Evolutionary conservation across 2,888 invertebrate species (phyloP), one percentile per base, ranked within the genome.

Genomic region (Frankliniella fusca): DNA sequence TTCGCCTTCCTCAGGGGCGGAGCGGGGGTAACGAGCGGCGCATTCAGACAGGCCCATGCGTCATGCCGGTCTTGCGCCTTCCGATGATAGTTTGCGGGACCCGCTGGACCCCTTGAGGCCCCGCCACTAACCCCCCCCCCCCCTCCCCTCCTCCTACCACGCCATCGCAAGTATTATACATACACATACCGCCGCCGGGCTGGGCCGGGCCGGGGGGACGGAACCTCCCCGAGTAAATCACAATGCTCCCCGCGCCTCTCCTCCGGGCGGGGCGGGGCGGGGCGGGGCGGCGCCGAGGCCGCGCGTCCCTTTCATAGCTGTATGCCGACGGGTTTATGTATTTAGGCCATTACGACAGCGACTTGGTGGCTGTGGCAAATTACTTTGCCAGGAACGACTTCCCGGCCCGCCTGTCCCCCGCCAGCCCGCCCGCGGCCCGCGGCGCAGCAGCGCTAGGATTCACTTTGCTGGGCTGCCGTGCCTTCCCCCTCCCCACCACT

Each of bases 151-250:
- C 61, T 18, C n/a, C 18, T 18, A 18, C 61, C 18, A 20, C 61
- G 61, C 61, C 61, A 7, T 18, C 70, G 27, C 70, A 76, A 76
- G 70, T 76, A 76, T 76, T 76, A 76, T 76, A 76, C 70, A 76
- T 76, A 8, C 70, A 76, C 70, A 76, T 76, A 27, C 70, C 70
- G 70, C 23, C 23, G 70, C 27, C 70, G 70, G 27, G 12, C 23
- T 11, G 70, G 9, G 70, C 23, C 27, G 23, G 70, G 70, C 23
- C 27, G 70, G 23, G 70, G 27, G 23, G 70, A 76, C 70, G 70
- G 70, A 76, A 76, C 70, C 70, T 1, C 70, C 70, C 70, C 70
- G 70, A 76, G 70, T 76, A 76, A 76, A 76, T 76, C 70, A 76
- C 70, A 76, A 76, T 76, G 70, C 27, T n/a, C 61, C 61, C 61